Base-by-base conservation (phyloP, 2,113 vertebrate genomes). In the Climacteris rufus region DNA sequence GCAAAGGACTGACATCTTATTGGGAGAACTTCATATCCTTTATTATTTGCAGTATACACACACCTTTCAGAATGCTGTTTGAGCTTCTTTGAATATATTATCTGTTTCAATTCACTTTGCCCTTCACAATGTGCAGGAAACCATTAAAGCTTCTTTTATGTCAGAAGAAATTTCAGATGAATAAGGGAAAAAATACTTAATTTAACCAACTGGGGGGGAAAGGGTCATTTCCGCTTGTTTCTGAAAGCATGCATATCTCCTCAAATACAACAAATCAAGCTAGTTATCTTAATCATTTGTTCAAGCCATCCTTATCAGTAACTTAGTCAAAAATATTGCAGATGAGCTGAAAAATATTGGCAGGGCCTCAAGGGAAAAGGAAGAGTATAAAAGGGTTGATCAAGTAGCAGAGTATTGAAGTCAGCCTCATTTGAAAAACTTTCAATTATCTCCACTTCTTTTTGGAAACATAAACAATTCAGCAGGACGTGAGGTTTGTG, bases 51-150 rank as follows among this genome's bases (percentile, higher is more conserved):
- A 96, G 96, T 98, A 97, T 78, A 96, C 71, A 37, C 94, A 96
- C 92, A 98, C 97, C 95, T 98, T 98, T 98, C 94, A 98, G 95
- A 97, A 98, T 97, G 97, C 93, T 94, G 96, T 65, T 97, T 91
- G 84, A 0, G 2, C 61, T 90, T 90, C 89, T 92, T 83, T 91
- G 65, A 93, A 97, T 93, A 95, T 57, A 84, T 96, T 94, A 90
- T 35, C 56, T 13, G 6, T 91, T 96, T 95, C 79, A 87, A 83
- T 92, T 95, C 89, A 90, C 40, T 91, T 90, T 87, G 83, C 77
- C 66, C 70, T 96, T 96, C 89, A 86, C 35, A 90, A 86, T 91
- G 75, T 97, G 79, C 83, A 79, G 88, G 64, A 59, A 92, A 57
- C 65, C 69, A 96, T 86, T 95, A 93, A 98, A 97, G 57, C 47